Base-by-base conservation (phyloP, 2,113 vertebrate species). In the Noctilio leporinus region DNA sequence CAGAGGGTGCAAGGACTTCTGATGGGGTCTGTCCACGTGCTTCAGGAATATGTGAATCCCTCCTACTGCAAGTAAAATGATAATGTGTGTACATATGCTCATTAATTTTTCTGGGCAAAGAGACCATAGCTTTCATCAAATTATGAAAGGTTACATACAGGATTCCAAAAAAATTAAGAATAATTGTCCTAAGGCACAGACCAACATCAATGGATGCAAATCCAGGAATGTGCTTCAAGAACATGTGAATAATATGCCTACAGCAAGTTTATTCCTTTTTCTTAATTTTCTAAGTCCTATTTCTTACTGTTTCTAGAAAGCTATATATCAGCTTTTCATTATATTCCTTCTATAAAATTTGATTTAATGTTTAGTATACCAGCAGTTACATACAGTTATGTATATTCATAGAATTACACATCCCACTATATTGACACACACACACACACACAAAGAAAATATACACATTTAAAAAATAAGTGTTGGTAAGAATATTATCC, bases 351-450 rank as follows among this genome's bases (percentile, higher is more conserved):
- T 70, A 57, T 80, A 75, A 87, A 94, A 76, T 89, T 85, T 95
- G 53, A 95, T 91, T 95, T 95, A 96, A 89, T 94, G 84, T 91
- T 94, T 85, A 77, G 62, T 69, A 53, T 80, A 70, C 15, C 43
- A 96, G 49, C 33, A 86, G 67, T 83, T 47, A 76, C 22, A 33
- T 55, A 72, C 7, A 82, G 26, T 89, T 92, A 91, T 40, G 10
- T 10, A 83, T 92, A 80, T 45, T 89, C 69, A 95, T 17, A 75
- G n/a, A 94, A 84, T 33, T 53, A 82, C 11, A 75, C 20, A 40
- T 70, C 14, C 9, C 3, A 62, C 20, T 59, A 67, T 47, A 87
- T 47, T 78, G 67, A 89, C 30, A 87, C 17, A n/a, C 24, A 92
- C 33, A 86, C 16, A 62, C 19, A 40, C 9, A 94, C 28, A 69